A percentile compares a stretch with the other conserved stretches of the same genome.
phyloP scores from a whole-genome alignment of 2,888 invertebrate genomes.

The Apocheima hispidaria region DNA sequence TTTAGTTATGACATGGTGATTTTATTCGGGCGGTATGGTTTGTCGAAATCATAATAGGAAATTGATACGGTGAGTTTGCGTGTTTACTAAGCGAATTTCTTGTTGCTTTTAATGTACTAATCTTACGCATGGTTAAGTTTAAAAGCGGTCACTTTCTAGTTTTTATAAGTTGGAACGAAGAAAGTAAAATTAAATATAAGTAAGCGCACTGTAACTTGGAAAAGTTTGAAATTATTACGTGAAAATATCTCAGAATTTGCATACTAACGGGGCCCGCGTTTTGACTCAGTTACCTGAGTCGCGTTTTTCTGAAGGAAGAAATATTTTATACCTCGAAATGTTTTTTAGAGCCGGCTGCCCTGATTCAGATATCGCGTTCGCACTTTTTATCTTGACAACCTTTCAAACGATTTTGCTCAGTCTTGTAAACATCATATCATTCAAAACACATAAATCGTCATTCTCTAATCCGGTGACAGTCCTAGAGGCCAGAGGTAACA shows the following conservation, averaged over 20 bases:
- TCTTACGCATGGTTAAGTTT: constrained; percentile 24
- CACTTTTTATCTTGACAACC: no score
- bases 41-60: constrained; percentile 24
- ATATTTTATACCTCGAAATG: no score
- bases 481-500: constrained; percentile 18
- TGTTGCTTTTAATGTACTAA: constrained; percentile 21
- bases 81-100: constrained; percentile 34
- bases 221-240: background rate
- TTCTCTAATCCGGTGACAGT: constrained; percentile 17
- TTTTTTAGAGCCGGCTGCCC: no score
- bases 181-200: constrained; percentile 1
- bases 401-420: no score
- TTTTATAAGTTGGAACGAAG: constrained; percentile 8
- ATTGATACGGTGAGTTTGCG: constrained; percentile 34
- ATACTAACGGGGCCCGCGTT: no score
- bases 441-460: constrained; percentile 12
- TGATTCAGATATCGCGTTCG: no score
- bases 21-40: constrained; percentile 24
- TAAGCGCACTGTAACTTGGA: background rate
- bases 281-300: no score
- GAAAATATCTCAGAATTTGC: background rate
- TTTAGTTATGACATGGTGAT: constrained; percentile 33
- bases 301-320: no score
- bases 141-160: constrained; percentile 7
- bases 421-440: no score